These are phyloP conservation scores for Glyphotaelius pellucidus DNA, from an alignment of 2,888 invertebrate species.

Conservation along the genomic window DNA sequence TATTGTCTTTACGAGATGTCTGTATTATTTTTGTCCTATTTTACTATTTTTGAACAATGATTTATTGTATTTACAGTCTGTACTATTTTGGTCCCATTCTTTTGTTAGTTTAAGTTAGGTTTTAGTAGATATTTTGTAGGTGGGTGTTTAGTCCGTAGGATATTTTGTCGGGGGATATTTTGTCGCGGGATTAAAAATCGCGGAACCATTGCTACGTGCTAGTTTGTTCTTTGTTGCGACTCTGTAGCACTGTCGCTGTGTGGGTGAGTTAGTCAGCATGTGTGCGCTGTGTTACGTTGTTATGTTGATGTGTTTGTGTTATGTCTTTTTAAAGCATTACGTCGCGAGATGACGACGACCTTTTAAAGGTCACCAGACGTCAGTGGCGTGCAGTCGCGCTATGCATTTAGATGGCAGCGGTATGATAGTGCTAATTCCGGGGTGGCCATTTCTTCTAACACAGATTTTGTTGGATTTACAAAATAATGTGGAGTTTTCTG, in stretches of 20 bases:
- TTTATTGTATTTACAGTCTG: no score
- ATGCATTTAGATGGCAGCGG: neutral
- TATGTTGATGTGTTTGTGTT: neutral
- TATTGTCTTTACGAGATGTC: no score
- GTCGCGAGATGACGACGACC: neutral
- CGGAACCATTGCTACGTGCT: neutral
- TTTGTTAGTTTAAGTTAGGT: no score
- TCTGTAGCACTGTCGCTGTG: neutral
- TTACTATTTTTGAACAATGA: no score
- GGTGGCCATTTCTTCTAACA: neutral
- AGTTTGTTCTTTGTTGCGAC: neutral
- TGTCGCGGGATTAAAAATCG: no score
- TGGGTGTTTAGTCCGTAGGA: no score
- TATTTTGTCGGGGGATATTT: no score
- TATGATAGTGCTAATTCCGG: neutral
- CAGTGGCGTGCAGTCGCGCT: neutral
- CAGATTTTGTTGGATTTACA: neutral
- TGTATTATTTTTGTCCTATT: no score
- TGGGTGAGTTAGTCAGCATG: neutral
- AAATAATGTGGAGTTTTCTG: no score
- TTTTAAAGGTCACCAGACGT: neutral
- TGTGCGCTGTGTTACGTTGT: neutral
- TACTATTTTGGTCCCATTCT: no score
- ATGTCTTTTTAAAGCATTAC: neutral
- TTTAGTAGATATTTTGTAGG: no score